Evolutionary conservation across 2,888 invertebrate species (phyloP), one percentile per base, ranked within the genome.

Genomic region (Oxystoma pomonae): DNA sequence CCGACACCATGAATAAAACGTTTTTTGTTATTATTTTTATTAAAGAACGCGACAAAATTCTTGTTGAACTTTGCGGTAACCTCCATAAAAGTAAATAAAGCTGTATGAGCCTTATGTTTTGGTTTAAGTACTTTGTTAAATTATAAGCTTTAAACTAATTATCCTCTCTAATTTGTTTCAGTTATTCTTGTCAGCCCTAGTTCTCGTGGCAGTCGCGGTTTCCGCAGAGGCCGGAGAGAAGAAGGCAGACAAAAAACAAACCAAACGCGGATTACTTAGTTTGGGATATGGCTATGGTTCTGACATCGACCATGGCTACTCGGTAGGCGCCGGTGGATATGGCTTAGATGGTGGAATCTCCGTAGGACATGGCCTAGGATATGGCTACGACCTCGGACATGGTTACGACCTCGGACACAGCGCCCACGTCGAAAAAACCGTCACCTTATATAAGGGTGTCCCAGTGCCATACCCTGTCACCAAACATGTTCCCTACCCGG

Each of bases 241-340:
- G 83, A 86, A 86, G 78, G 71, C 70, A 67, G 89, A 89, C 68
- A 90, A 92, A 84, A 91, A 91, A 80, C 85, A 90, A 78, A 90
- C 90, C 81, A 92, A 92, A 81, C 89, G 92, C 72, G 92, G 92
- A 70, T 85, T 92, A 72, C 83, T 90, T 65, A 87, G 89, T 77
- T 83, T 91, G 76, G 92, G 91, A 72, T 91, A 91, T 73, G 92
- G 92, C 61, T 91, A 92, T 78, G 90, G 90, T 65, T 86, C 87
- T 73, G 91, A 90, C 70, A 85, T 90, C 68, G 90, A 90, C 76
- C 80, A 90, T 68, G 91, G 91, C 58, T 88, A 89, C 77, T 71
- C 74, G 12, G 82, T 90, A 72, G 90, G 89, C 60, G 80, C 78
- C 74, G 86, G 86, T 35, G 85, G 86, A 67, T 73, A 78, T 59